These are phyloP conservation scores for Paramuricea clavata DNA, from an alignment of 92 coral and sea anemone species.

Conservation along the genomic window DNA sequence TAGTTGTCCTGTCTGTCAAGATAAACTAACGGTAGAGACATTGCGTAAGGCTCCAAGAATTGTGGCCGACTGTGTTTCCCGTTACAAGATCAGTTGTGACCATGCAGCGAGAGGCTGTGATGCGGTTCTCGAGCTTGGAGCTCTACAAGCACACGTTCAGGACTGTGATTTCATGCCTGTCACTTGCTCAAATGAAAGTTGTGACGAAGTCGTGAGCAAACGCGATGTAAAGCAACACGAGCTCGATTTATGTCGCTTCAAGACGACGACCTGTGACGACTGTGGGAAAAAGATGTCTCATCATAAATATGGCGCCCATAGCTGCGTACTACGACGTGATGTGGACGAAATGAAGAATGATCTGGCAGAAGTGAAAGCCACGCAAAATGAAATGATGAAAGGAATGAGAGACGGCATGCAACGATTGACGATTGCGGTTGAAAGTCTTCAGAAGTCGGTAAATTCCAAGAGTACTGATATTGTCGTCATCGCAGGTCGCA, in stretches of 20 bases:
- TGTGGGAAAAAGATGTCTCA: slow-evolving; percentile 15
- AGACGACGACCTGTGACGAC: neutral
- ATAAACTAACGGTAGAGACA: slow-evolving; percentile 23
- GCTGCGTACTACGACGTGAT: slow-evolving; percentile 32
- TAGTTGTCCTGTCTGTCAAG: slow-evolving; percentile 52
- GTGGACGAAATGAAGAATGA: slow-evolving; percentile 5
- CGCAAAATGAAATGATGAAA: neutral
- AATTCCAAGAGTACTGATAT: neutral
- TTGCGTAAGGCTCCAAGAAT: slow-evolving; percentile 63
- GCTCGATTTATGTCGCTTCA: neutral
- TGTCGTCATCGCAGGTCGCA: neutral
- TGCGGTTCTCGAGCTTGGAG: neutral
- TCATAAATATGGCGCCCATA: slow-evolving; percentile 9
- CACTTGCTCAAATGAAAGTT: slow-evolving; percentile 6
- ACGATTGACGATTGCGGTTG: neutral
- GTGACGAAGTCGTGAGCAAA: neutral
- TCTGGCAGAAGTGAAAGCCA: neutral
- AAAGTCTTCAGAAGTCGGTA: neutral
- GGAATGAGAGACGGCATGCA: too few species aligned
- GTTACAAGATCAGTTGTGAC: slow-evolving; percentile 11
- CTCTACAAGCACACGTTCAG: neutral
- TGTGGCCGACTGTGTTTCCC: neutral
- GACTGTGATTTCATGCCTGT: slow-evolving; percentile 29
- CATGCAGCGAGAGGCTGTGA: slow-evolving; percentile 2
- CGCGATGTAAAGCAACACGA: neutral